phyloP scores from a whole-genome alignment of 2,113 vertebrate genomes.

The Apeltes quadracus region DNA sequence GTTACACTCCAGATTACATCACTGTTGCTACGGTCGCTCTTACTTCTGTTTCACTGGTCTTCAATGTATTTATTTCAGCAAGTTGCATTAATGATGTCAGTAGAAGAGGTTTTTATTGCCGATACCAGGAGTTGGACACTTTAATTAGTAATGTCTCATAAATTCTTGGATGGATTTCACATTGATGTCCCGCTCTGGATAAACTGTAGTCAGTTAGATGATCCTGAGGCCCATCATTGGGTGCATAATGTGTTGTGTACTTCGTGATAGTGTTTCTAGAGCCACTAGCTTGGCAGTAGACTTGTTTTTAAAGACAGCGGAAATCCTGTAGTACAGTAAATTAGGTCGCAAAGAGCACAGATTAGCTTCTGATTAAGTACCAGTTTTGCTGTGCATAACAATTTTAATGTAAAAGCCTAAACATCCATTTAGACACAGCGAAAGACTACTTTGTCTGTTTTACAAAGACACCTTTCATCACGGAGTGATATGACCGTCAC shows the following conservation, averaged over 20 bases:
- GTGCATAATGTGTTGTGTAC: background rate
- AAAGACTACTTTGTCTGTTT: background rate
- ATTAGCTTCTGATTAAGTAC: constrained; percentile 18
- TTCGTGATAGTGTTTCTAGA: background rate
- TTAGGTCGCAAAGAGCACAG: background rate
- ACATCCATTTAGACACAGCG: background rate
- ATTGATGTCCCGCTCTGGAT: background rate
- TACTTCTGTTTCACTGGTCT: constrained; percentile 5
- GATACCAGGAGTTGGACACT: no score
- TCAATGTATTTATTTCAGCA: constrained; percentile 1
- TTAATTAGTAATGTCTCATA: background rate
- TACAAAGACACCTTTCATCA: constrained; percentile 15
- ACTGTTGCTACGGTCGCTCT: background rate
- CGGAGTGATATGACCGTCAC: constrained; percentile 40
- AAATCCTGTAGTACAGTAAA: background rate
- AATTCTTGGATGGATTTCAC: background rate
- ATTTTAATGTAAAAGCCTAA: background rate
- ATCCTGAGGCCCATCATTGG: background rate
- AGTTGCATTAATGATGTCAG: background rate
- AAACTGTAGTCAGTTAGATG: background rate
- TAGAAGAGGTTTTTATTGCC: background rate
- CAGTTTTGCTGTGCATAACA: background rate
- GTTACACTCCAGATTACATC: background rate
- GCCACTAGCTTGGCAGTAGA: background rate
- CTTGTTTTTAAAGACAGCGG: no score